Conservation (phyloP, 2,888 invertebrate genomes). For the Pterostichus niger region DNA sequence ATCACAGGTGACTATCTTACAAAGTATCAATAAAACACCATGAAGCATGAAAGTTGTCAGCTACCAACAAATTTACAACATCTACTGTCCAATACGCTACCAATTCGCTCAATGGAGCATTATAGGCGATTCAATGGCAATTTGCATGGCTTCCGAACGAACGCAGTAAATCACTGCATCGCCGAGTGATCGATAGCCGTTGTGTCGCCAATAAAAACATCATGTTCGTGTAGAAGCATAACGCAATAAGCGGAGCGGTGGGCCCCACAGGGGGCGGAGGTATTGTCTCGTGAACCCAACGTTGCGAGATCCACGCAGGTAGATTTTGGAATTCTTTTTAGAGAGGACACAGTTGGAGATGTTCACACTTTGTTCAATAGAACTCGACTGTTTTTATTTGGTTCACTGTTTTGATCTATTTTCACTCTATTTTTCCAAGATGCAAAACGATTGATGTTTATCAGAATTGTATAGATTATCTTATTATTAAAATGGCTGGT, state of each 20-base stretch:
- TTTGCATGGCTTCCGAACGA: conserved; percentile 51
- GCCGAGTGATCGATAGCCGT: conserved; percentile 19
- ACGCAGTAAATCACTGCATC: conserved; percentile 31
- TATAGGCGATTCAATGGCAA: conserved; percentile 44
- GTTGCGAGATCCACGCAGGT: background rate
- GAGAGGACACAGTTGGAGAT: conserved; percentile 6
- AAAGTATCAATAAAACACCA: conserved; percentile 51
- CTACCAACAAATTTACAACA: conserved; percentile 39
- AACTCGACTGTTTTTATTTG: background rate
- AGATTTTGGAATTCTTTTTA: conserved; percentile 1
- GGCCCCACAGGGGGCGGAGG: background rate
- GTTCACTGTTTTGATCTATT: conserved; percentile 13
- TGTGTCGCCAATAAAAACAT: conserved; percentile 68
- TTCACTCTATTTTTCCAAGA: background rate
- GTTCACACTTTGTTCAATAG: conserved; percentile 40
- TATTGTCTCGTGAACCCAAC: background rate
- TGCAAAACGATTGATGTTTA: background rate
- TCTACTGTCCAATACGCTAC: background rate
- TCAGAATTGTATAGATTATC: too few species aligned
- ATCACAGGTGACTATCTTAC: conserved; percentile 13
- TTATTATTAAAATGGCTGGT: too few species aligned
- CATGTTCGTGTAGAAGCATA: conserved; percentile 69
- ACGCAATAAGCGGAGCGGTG: conserved; percentile 68
- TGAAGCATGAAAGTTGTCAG: conserved; percentile 44
- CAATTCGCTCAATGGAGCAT: conserved; percentile 30